These are phyloP conservation scores for Coendou prehensilis DNA, from an alignment of 2,797 vertebrate genomes.

Conservation along the genomic window DNA sequence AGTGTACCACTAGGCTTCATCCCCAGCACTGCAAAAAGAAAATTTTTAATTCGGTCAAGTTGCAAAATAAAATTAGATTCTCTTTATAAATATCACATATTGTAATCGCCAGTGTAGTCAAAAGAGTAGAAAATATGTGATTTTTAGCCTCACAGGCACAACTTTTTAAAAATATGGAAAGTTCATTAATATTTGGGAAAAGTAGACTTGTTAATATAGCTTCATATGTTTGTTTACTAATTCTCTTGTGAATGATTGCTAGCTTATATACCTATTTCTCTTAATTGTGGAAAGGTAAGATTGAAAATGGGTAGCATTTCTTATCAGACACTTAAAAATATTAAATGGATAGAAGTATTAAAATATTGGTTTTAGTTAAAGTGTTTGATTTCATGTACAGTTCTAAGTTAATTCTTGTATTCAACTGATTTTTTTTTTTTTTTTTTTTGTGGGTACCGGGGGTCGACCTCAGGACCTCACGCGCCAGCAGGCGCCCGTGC, in stretches of 20 bases:
- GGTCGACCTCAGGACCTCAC: too few relatives aligned
- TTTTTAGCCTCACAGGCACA: constrained; percentile 25
- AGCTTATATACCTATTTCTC: constrained; percentile 21
- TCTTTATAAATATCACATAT: constrained; percentile 26
- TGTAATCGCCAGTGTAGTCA: neutral
- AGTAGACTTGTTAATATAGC: neutral
- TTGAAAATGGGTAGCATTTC: neutral
- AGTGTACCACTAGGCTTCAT: neutral
- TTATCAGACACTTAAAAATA: constrained; percentile 10
- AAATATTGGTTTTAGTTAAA: neutral
- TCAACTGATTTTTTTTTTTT: constrained; percentile 33
- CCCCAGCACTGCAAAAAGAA: neutral
- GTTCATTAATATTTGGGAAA: constrained; percentile 40
- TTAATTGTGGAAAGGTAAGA: neutral
- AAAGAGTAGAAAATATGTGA: constrained; percentile 46
- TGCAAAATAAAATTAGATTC: constrained; percentile 13
- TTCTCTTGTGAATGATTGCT: neutral
- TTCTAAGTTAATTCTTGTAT: neutral
- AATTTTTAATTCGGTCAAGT: constrained; percentile 38
- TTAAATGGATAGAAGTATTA: neutral
- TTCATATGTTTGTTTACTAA: neutral
- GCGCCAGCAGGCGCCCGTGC: too few relatives aligned
- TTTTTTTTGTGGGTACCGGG: too few relatives aligned
- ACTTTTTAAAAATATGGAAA: neutral
- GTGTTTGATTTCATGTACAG: neutral